These are phyloP conservation scores for Trichonephila clavata DNA, from an alignment of 1,140 invertebrate species.

Conservation along the genomic window DNA sequence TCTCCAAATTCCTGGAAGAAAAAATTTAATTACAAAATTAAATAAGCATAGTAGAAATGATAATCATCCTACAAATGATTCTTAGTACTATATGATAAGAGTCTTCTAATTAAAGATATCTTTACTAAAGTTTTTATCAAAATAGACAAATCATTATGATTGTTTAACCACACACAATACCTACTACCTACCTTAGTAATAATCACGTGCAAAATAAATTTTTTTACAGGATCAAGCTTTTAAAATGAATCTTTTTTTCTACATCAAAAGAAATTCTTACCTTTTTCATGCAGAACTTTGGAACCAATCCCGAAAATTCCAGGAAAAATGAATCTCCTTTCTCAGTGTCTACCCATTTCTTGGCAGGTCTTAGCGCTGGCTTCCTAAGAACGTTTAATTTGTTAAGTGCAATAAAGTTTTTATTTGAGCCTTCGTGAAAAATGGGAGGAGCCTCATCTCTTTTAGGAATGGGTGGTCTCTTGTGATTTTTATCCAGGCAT, in stretches of 20 bases:
- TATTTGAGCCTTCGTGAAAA: conserved; percentile 24
- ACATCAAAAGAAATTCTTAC: neutral
- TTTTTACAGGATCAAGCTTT: too few relatives aligned
- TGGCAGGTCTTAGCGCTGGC: neutral
- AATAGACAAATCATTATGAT: too few relatives aligned
- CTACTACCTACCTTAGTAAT: too few relatives aligned
- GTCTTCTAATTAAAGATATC: too few relatives aligned
- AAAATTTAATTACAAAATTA: neutral
- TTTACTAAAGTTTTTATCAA: too few relatives aligned
- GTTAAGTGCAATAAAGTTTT: conserved; percentile 51
- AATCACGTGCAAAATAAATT: too few relatives aligned
- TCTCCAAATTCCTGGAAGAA: conserved; percentile 51
- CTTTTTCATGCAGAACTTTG: conserved; percentile 65
- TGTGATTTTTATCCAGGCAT: conserved; percentile 44
- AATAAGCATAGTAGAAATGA: neutral
- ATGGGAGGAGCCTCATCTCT: conserved; percentile 7
- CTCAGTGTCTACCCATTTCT: conserved; percentile 31
- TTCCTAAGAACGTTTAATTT: conserved; percentile 40
- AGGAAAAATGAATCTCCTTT: conserved; percentile 64
- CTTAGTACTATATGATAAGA: too few relatives aligned
- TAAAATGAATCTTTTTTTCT: too few relatives aligned
- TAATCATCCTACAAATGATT: too few relatives aligned
- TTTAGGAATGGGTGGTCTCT: conserved; percentile 62
- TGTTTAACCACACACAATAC: too few relatives aligned
- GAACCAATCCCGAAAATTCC: conserved; percentile 67